phyloP scores from a whole-genome alignment of 2,113 vertebrate genomes.

The Xyliphius kryptos region DNA sequence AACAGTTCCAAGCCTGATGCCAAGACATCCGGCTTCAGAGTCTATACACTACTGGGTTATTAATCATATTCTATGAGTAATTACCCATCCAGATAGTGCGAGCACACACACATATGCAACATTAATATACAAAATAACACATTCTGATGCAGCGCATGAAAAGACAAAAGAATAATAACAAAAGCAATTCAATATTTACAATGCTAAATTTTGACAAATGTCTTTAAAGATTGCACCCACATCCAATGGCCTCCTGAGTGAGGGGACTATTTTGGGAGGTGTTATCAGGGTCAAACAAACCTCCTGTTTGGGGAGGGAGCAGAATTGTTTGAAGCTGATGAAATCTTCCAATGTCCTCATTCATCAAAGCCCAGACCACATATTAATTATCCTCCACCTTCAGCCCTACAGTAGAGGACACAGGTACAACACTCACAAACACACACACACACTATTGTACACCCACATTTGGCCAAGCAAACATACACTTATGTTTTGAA shows the following conservation, averaged over 20 bases:
- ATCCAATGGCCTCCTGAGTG: slow-evolving; percentile 36
- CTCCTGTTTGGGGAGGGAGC: slow-evolving; percentile 59
- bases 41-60: slow-evolving; percentile 58
- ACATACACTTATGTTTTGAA: too few relatives aligned
- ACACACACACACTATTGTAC: slow-evolving; percentile 18
- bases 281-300: slow-evolving; percentile 56
- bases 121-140: too few relatives aligned
- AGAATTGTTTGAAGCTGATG: slow-evolving; percentile 62
- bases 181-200: too few relatives aligned
- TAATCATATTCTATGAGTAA: slow-evolving; percentile 68
- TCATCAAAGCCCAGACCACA: slow-evolving; percentile 66
- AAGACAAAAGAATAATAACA: too few relatives aligned
- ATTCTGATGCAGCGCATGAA: too few relatives aligned
- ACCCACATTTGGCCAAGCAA: too few relatives aligned
- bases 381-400: slow-evolving; percentile 74
- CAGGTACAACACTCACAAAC: slow-evolving; percentile 16
- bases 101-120: slow-evolving; percentile 7
- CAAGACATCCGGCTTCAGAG: slow-evolving; percentile 51
- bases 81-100: slow-evolving; percentile 46
- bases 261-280: slow-evolving; percentile 44
- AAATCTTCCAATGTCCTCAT: slow-evolving; percentile 68
- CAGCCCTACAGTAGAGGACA: slow-evolving; percentile 69
- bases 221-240: too few relatives aligned
- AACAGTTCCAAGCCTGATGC: slow-evolving; percentile 17
- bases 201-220: too few relatives aligned